Evolutionary conservation across 2,797 vertebrate species (phyloP).

Genomic region (Gorsachius magnificus): DNA sequence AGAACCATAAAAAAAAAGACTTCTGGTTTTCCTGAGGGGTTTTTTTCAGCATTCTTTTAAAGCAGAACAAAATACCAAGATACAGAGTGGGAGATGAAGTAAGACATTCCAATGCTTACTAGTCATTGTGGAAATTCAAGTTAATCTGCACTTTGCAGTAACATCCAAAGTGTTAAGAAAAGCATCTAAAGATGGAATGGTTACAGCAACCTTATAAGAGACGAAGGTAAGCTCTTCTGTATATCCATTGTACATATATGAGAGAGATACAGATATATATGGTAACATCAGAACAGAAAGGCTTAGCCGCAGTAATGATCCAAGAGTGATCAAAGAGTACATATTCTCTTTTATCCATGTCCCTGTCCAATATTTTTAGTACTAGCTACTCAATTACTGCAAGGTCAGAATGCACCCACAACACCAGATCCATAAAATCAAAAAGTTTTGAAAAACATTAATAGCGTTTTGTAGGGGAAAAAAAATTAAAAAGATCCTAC

Average conservation of each 20-base stretch:
- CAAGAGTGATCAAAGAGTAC: background rate
- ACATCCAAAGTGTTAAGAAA: background rate
- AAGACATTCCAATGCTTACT: background rate
- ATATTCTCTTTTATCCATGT: background rate
- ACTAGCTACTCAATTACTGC: background rate
- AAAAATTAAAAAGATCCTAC: background rate
- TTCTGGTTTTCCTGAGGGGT: background rate
- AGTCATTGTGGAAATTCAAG: background rate
- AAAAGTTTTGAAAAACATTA: background rate
- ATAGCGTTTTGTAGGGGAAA: background rate
- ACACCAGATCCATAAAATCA: background rate
- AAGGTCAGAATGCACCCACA: background rate
- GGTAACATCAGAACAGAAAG: background rate
- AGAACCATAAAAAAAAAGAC: background rate
- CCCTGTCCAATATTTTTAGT: slow-evolving; percentile 1
- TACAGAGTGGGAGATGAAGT: background rate
- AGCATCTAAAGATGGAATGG: background rate
- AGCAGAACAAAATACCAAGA: background rate
- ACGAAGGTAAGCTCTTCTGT: background rate
- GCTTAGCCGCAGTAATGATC: background rate
- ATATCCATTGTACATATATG: background rate
- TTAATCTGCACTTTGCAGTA: background rate
- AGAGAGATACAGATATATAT: accelerated
- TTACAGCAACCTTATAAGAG: background rate
- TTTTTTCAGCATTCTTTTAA: background rate